phyloP scores from a whole-genome alignment of 1,140 invertebrate species.

The Zaprionus gabonicus region DNA sequence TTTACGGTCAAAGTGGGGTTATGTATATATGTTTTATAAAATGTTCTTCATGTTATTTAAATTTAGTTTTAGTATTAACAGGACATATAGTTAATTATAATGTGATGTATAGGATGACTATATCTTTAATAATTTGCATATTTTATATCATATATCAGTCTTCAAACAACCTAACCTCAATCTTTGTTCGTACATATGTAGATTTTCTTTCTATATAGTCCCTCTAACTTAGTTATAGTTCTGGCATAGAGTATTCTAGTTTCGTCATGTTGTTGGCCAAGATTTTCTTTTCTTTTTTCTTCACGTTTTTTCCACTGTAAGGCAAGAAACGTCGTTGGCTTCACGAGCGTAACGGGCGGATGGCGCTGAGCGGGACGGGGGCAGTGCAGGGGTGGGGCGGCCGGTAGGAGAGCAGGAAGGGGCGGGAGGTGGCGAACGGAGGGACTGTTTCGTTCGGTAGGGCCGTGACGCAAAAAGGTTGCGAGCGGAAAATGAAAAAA shows the following conservation, averaged over 20 bases:
- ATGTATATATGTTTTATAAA: no score
- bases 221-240: not conserved
- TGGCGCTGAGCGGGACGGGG: slow-evolving; percentile 4
- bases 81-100: no score
- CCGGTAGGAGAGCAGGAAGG: no score
- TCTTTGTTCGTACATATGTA: no score
- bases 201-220: no score
- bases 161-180: not conserved
- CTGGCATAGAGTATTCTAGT: not conserved
- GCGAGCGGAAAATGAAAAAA: slow-evolving; percentile 80
- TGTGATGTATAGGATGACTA: no score
- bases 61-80: no score
- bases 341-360: slow-evolving; percentile 23
- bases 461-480: slow-evolving; percentile 71
- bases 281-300: slow-evolving; percentile 19
- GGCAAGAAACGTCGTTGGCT: slow-evolving; percentile 57
- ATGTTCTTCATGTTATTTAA: no score
- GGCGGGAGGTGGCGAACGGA: not conserved
- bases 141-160: not conserved
- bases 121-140: not conserved
- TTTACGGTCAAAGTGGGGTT: not conserved
- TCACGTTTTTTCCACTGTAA: slow-evolving; percentile 25
- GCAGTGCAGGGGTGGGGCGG: not conserved
- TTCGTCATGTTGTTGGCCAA: slow-evolving; percentile 10
- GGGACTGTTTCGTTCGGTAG: slow-evolving; percentile 33